Conservation (phyloP, 2,888 invertebrate species). For the Papilio elwesi region DNA sequence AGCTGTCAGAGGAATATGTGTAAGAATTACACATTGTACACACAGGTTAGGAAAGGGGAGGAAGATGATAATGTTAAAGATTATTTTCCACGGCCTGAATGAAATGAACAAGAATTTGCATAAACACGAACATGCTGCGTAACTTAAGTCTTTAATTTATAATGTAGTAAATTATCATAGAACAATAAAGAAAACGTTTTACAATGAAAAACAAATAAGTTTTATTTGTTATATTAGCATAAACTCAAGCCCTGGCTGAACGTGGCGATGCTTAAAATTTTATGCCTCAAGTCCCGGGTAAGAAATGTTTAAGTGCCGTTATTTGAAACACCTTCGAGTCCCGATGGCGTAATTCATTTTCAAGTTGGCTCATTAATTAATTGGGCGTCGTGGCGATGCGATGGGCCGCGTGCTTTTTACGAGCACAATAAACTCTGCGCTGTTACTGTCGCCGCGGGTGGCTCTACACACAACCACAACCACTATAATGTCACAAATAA, state of each 20-base stretch:
- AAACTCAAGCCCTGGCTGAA: slow-evolving; percentile 39
- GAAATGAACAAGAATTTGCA: not conserved
- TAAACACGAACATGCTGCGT: not conserved
- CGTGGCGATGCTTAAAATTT: slow-evolving; percentile 53
- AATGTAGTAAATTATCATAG: slow-evolving; percentile 2
- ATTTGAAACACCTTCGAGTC: slow-evolving; percentile 63
- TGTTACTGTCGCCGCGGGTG: slow-evolving; percentile 59
- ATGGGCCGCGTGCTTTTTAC: slow-evolving; percentile 74
- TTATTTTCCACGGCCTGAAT: no score
- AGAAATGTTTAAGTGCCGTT: slow-evolving; percentile 59
- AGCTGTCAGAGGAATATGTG: no score
- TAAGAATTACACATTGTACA: no score
- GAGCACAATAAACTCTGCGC: slow-evolving; percentile 67
- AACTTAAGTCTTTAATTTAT: slow-evolving; percentile 5
- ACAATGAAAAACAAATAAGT: slow-evolving; percentile 39
- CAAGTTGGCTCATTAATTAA: slow-evolving; percentile 78
- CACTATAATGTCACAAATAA: slow-evolving; percentile 47
- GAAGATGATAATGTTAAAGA: no score
- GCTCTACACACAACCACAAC: slow-evolving; percentile 46
- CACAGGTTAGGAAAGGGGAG: no score
- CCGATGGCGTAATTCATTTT: slow-evolving; percentile 71
- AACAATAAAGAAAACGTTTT: not conserved
- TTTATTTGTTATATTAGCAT: slow-evolving; percentile 42
- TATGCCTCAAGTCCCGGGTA: slow-evolving; percentile 56
- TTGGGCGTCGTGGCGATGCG: slow-evolving; percentile 63